phyloP scores from a whole-genome alignment of 2,888 invertebrate species.

The Drosophila mulleri region DNA sequence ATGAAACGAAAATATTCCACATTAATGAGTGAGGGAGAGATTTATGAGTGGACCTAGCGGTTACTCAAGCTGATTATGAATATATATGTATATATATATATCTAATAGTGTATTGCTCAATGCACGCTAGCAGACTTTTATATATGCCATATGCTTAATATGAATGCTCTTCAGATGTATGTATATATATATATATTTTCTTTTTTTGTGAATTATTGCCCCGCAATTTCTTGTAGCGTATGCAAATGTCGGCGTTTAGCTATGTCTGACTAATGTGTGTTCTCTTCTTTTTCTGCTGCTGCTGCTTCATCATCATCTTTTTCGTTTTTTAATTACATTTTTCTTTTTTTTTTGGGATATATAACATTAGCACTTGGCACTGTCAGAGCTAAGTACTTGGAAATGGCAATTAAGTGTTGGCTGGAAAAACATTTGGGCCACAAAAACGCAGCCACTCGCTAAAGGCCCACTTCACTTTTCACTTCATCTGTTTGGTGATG shows the following conservation, averaged over 20 bases:
- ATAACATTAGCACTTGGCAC: slow-evolving; percentile 51
- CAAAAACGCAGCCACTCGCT: slow-evolving; percentile 22
- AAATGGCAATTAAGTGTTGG: slow-evolving; percentile 68
- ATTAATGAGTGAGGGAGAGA: neutral
- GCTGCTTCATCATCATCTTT: no score
- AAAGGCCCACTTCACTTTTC: slow-evolving; percentile 68
- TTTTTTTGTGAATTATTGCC: no score
- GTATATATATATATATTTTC: no score
- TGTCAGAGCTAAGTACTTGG: slow-evolving; percentile 59
- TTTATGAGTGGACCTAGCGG: neutral
- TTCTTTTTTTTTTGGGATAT: slow-evolving; percentile 4
- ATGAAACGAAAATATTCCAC: neutral
- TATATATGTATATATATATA: no score
- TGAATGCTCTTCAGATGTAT: no score
- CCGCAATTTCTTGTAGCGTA: no score
- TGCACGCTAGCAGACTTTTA: neutral
- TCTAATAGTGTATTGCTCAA: no score
- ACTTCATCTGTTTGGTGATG: slow-evolving; percentile 61
- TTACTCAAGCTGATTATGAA: neutral
- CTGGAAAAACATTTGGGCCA: slow-evolving; percentile 56
- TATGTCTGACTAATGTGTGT: no score
- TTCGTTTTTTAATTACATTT: no score
- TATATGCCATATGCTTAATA: neutral
- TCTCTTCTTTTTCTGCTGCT: no score
- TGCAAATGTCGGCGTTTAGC: no score